Conservation (phyloP, 2,888 invertebrate genomes). For the Drosophila barbarae region DNA sequence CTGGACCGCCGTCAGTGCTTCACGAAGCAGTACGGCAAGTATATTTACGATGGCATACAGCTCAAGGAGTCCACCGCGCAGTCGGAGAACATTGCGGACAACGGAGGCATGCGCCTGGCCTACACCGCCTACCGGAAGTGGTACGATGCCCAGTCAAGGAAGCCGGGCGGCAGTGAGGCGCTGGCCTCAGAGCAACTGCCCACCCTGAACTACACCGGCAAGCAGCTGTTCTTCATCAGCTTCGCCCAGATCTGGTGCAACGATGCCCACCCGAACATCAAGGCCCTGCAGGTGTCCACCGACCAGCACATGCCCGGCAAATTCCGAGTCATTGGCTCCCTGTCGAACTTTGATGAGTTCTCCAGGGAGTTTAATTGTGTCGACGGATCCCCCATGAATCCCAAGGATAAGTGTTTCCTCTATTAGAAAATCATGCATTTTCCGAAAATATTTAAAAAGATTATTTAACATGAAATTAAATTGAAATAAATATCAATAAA, state of each 20-base stretch:
- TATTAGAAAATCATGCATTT: slow-evolving; percentile 49
- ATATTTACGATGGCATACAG: slow-evolving; percentile 54
- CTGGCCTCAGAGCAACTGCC: slow-evolving; percentile 64
- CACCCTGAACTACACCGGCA: slow-evolving; percentile 64
- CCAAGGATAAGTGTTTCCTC: slow-evolving; percentile 66
- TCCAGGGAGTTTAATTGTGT: slow-evolving; percentile 72
- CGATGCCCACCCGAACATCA: slow-evolving; percentile 52
- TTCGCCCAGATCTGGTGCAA: slow-evolving; percentile 77
- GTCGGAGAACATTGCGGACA: slow-evolving; percentile 77
- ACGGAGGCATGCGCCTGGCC: slow-evolving; percentile 75
- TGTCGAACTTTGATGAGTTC: slow-evolving; percentile 74
- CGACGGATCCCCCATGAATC: slow-evolving; percentile 69
- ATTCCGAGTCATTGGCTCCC: slow-evolving; percentile 72
- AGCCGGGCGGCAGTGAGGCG: slow-evolving; percentile 16
- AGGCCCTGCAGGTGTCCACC: slow-evolving; percentile 52
- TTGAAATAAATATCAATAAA: not conserved
- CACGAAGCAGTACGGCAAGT: slow-evolving; percentile 68
- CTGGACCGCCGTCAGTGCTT: slow-evolving; percentile 68
- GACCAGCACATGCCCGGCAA: slow-evolving; percentile 66
- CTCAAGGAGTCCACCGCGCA: slow-evolving; percentile 64
- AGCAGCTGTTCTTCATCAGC: slow-evolving; percentile 77
- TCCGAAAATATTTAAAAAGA: not conserved
- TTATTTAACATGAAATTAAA: not conserved
- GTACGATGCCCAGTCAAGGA: slow-evolving; percentile 46
- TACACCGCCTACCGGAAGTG: slow-evolving; percentile 74